Percentiles rank a stretch among this genome's conserved stretches.
These are phyloP conservation scores for Lordiphosa clarofinis DNA, from an alignment of 1,140 invertebrate genomes.

Conservation along the genomic window DNA sequence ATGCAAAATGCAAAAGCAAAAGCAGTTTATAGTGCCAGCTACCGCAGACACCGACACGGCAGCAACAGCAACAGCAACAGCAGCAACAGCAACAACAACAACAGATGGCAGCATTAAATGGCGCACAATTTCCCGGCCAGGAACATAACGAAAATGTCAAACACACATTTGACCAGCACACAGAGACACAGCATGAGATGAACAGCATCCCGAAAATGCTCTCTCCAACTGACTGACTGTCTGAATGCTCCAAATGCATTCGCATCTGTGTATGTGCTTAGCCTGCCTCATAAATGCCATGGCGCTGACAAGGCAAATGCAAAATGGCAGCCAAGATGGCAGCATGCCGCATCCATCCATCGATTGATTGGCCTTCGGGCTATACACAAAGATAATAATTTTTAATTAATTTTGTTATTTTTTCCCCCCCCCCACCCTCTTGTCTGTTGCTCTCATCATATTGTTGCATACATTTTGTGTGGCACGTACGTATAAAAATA, in stretches of 20 bases:
- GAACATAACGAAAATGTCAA: slow-evolving; percentile 75
- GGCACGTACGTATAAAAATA: slow-evolving; percentile 34
- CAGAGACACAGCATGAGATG: slow-evolving; percentile 19
- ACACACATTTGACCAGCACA: slow-evolving; percentile 66
- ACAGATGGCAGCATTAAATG: slow-evolving; percentile 63
- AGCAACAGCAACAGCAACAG: too few relatives aligned
- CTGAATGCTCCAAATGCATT: background rate
- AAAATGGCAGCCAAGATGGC: slow-evolving; percentile 27
- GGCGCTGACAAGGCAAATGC: slow-evolving; percentile 33
- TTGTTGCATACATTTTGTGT: slow-evolving; percentile 10
- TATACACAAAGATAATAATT: slow-evolving; percentile 36
- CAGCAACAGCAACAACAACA: slow-evolving; percentile 21
- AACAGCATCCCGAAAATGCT: slow-evolving; percentile 7
- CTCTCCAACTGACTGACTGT: slow-evolving; percentile 3
- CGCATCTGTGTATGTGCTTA: slow-evolving; percentile 1
- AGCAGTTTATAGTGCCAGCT: slow-evolving; percentile 34
- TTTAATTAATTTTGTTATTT: slow-evolving; percentile 55
- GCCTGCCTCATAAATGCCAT: slow-evolving; percentile 30
- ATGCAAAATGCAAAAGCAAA: slow-evolving; percentile 69
- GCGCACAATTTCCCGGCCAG: slow-evolving; percentile 38
- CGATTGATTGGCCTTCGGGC: slow-evolving; percentile 45
- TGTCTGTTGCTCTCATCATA: slow-evolving; percentile 4
- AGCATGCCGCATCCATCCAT: slow-evolving; percentile 14
- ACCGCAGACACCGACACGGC: slow-evolving; percentile 22
- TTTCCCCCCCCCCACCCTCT: background rate